Base-by-base conservation (phyloP, 2,113 vertebrate genomes). In the Nothobranchius furzeri region DNA sequence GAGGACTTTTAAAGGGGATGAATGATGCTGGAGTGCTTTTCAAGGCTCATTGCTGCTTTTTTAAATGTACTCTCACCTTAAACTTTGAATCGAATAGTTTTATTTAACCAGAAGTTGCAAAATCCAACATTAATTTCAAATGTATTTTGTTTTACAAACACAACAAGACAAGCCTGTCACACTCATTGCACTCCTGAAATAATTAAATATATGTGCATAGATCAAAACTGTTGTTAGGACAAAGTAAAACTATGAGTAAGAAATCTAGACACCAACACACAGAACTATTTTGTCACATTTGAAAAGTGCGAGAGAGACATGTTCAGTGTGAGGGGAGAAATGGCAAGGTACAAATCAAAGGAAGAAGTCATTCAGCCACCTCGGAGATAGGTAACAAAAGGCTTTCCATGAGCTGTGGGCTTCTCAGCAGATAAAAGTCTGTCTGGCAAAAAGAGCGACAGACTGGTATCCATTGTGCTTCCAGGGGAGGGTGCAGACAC, bases 341-440 rank as follows among this genome's bases (percentile, higher is more conserved):
- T 90, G 88, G 85, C 75, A 87, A 78, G 83, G 84, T 79, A 87
- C 84, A 85, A 91, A 90, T 91, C 86, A 90, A 90, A 91, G 77
- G 82, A 81, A 59, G 62, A 70, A 81, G 78, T 77, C 85, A 87
- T 92, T 92, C 89, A 89, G 84, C 84, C 77, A 82, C 83, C 78
- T 87, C 64, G 1, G 60, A 83, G 88, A 90, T 82, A 84, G 86
- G 81, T 88, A 89, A 93, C 91, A 93, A 93, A 93, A 90, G 91
- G 75, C 86, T 68, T 81, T 76, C 83, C 86, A 82, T 54, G 78
- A 82, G 79, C 84, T 79, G 71, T 77, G 74, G 81, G 89, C 87
- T 88, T 89, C 85, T 90, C 85, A 83, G 75, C 84, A 92, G 91
- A 93, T 92, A 93, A 92, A 90, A 89, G 88, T 91, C 86, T 87